Evolutionary conservation across 2,113 vertebrate genomes (phyloP), one percentile per base, ranked within the genome.

Genomic region (Anas platyrhynchos): DNA sequence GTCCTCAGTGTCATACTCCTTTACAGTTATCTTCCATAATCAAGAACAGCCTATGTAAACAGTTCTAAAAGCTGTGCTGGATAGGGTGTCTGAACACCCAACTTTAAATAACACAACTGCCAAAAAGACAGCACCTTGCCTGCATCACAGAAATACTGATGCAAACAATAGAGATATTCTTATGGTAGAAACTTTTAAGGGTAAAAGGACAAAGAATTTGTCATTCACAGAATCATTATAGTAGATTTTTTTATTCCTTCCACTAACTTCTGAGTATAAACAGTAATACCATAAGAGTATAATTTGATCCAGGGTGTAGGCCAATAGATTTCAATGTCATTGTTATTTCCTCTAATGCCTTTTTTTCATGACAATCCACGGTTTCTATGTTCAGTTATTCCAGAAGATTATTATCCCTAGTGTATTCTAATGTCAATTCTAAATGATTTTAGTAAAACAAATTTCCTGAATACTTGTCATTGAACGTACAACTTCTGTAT

Each of bases 1-100:
- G 90, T 63, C 78, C 79, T 82, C 54, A 21, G 66, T 76, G 67
- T 83, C 38, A 67, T n/a, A 44, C 31, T 79, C 6, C 11, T 91
- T 91, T 36, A 52, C 31, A 89, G 82, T 72, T 91, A 65, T 56
- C 71, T 89, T 94, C 77, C 65, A 50, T 71, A 29, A 92, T 67
- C 86, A 75, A 74, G 52, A 89, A 34, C 73, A 55, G 36, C 65
- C 46, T 72, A 5, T 59, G 90, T 69, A 77, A 91, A 83, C 38
- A 77, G 50, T 38, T 69, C 46, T 94, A 90, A 91, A 83, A 74
- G 27, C n/a, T 88, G 17, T 41, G 23, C 41, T 83, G 79, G 46
- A 32, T 4, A 59, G 69, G 10, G 21, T 77, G 41, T 80, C 86
- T 93, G 59, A 88, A 59, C 56, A 83, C 22, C 29, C 75, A 66